Evolutionary conservation across 1,140 invertebrate genomes (phyloP), one percentile per base, ranked within the genome.

Genomic region (Gonioctena quinquepunctata): DNA sequence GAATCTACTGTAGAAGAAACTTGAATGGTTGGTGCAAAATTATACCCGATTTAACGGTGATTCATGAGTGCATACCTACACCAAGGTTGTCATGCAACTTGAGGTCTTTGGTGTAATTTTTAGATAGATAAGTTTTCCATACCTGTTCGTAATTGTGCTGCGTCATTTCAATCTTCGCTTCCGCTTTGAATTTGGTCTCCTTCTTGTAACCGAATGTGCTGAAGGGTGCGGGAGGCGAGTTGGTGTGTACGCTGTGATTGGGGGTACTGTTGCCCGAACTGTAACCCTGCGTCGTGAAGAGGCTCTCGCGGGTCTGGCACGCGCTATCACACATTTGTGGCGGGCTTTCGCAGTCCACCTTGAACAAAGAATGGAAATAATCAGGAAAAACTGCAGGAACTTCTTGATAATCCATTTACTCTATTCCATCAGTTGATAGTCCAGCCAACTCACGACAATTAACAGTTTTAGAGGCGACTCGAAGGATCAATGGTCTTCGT

Each of bases 301-400:
- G 82, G 76, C 90, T 93, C 77, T 93, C 92, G 33, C 91, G 85
- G 0, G 93, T 94, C 79, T 94, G 93, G 78, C 92, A 93, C 2
- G 90, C 91, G 62, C 88, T 92, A 77, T 94, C 92, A 67, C 90
- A 88, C 82, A 91, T 93, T 76, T 93, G 91, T 13, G 89, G 87
- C 6, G 74, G 64, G 60, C 84, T 84, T 8, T 86, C 86, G 50
- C 71, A 84, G 1, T 86, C 78, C 28, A 79, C 62, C 62, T 65
- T 3, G 2, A 65, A 65, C 11, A 54, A 48, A 42, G 7, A 42
- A n/a, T n/a, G n/a, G n/a, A n/a, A n/a, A n/a, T n/a, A n/a, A n/a
- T n/a, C 1, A 42, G n/a, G 33, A 42, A 1, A 42, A 8, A 8
- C 7, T 42, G 7, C n/a, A 42, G 33, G 33, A 0, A 42, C 33